A percentile compares a stretch with the other conserved stretches of the same genome.
Evolutionary conservation across 2,797 vertebrate species (phyloP).

Genomic region (Spondyliosoma cantharus): DNA sequence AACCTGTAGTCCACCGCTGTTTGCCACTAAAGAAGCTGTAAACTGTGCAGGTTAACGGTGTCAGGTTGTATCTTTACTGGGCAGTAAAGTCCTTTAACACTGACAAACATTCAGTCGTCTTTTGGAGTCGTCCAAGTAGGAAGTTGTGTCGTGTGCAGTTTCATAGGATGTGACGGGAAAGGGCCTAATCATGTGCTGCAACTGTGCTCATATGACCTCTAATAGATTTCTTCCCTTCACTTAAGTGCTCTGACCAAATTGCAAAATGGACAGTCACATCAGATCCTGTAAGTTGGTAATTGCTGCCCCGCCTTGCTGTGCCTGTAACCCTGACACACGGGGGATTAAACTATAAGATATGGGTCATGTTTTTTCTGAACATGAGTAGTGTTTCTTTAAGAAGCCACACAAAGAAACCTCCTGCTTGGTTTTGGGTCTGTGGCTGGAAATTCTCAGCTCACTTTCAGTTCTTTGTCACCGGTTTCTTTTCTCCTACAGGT

Average conservation of each 20-base stretch:
- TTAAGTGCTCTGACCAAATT: not conserved
- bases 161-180: not conserved
- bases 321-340: not conserved
- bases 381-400: too few relatives aligned
- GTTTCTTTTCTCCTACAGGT: slow-evolving; percentile 80
- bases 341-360: not conserved
- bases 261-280: not conserved
- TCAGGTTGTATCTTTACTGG: not conserved
- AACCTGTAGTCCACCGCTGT: not conserved
- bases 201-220: not conserved
- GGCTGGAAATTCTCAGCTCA: not conserved
- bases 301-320: not conserved
- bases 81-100: not conserved
- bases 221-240: slow-evolving; percentile 1
- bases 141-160: not conserved
- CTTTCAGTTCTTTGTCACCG: slow-evolving; percentile 32
- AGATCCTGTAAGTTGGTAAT: slow-evolving; percentile 14
- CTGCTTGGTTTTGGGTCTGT: not conserved
- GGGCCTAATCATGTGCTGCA: not conserved
- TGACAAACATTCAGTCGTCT: not conserved
- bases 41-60: not conserved
- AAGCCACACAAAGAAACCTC: slow-evolving; percentile 1
- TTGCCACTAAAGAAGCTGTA: too few relatives aligned
- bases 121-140: too few relatives aligned
- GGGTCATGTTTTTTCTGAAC: not conserved